Base-by-base conservation (phyloP, 2,113 vertebrate genomes). In the Rhineura floridana region DNA sequence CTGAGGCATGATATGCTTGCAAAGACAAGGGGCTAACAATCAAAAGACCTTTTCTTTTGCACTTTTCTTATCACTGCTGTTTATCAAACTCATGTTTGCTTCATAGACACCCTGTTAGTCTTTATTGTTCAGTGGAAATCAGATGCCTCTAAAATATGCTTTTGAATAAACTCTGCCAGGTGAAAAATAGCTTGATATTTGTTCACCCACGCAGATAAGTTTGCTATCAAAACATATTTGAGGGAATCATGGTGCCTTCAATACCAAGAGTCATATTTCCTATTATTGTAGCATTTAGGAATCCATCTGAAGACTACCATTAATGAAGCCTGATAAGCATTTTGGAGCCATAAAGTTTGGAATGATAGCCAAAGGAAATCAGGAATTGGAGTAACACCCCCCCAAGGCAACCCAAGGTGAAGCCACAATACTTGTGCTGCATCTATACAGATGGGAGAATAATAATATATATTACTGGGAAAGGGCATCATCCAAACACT, bases 191-290 rank as follows among this genome's bases (percentile, higher is more conserved):
- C 55, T 87, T 11, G 87, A 17, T 62, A 88, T 83, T 93, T 85
- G 70, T 76, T 83, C 87, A 88, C 87, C 33, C 91, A 77, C 83
- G 63, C 84, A 75, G 78, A 80, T 80, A 80, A 48, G 39, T 63
- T 94, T 95, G 80, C 91, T 92, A 90, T 63, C 84, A 94, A 93
- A 91, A 44, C 62, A 91, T 82, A 89, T 55, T 80, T 89, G 92
- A 85, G 0, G 46, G 6, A 17, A 91, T 42, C 15, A 84, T 36
- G 52, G 36, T 48, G 87, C 78, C 23, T 87, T 92, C 77, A 91
- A 86, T 91, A 52, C 3, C 30, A 6, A 42, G 28, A 15, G 36
- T 46, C 62, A 0, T 3, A 83, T 0, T 0, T 84, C 81, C 46
- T 84, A 80, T 80, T 15, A 83, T 69, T 86, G 46, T 86, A 76